phyloP scores from a whole-genome alignment of 2,113 vertebrate species.

The Anoplopoma fimbria region DNA sequence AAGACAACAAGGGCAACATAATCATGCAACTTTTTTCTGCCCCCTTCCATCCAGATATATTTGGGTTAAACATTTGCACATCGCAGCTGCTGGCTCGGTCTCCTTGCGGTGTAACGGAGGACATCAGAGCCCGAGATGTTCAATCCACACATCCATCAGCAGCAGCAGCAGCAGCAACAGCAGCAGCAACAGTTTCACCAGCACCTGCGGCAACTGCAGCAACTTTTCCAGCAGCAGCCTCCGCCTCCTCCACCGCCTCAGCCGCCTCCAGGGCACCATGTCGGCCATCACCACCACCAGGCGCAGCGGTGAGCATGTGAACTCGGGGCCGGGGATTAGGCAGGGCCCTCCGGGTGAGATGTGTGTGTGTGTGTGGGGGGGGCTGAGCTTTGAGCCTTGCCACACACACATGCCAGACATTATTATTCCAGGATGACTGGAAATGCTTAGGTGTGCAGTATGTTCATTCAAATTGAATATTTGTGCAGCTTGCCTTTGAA shows the following conservation, averaged over 20 bases:
- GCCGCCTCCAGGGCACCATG: constrained; percentile 83
- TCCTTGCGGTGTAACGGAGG: constrained; percentile 7
- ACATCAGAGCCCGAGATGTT: constrained; percentile 85
- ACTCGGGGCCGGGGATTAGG: constrained; percentile 82
- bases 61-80: neutral
- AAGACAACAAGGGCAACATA: neutral
- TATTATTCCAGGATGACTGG: rapidly evolving
- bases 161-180: constrained; percentile 79
- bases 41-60: neutral
- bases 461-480: neutral
- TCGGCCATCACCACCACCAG: constrained; percentile 80
- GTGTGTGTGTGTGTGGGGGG: neutral
- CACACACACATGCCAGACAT: neutral
- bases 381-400: neutral
- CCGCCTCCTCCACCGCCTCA: constrained; percentile 76
- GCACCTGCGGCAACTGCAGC: constrained; percentile 90
- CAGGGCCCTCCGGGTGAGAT: constrained; percentile 50
- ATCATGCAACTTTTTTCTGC: neutral
- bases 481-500: neutral
- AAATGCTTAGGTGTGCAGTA: neutral
- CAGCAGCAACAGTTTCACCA: constrained; percentile 91
- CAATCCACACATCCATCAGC: constrained; percentile 89
- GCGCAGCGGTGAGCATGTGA: constrained; percentile 85
- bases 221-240: constrained; percentile 87
- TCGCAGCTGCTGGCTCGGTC: constrained; percentile 20